Conservation (phyloP, 2,113 vertebrate species). For the Tupaia chinensis region DNA sequence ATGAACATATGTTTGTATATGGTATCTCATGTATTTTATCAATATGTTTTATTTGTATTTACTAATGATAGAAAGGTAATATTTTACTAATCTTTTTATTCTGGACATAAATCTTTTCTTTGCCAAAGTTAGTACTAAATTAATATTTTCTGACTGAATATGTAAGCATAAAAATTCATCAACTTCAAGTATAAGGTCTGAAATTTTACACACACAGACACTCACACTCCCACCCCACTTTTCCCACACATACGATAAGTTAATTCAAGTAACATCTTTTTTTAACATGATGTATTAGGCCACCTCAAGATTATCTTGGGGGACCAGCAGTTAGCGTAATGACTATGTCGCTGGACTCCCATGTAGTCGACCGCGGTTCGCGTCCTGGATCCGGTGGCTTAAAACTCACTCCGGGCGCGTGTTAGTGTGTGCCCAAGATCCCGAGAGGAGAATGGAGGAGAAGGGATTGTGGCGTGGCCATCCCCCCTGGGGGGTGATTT, state of each 20-base stretch:
- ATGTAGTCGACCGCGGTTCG: too few relatives aligned
- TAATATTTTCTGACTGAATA: constrained; percentile 10
- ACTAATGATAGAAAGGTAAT: not conserved
- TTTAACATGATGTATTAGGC: not conserved
- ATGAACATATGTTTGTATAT: not conserved
- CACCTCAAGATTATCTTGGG: not conserved
- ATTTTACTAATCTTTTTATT: constrained; percentile 36
- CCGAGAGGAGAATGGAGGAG: too few relatives aligned
- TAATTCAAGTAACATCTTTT: not conserved
- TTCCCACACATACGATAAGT: not conserved
- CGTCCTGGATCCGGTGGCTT: too few relatives aligned
- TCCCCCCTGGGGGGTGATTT: too few relatives aligned
- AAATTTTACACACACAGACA: not conserved
- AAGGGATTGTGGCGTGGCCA: too few relatives aligned
- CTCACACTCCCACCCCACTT: not conserved
- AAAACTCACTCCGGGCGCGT: too few relatives aligned
- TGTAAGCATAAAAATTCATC: constrained; percentile 20
- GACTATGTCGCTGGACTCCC: too few relatives aligned
- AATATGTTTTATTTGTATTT: not conserved
- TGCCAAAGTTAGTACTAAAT: not conserved
- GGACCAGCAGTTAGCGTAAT: too few relatives aligned
- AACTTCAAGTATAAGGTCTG: not conserved
- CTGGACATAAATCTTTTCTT: constrained; percentile 7
- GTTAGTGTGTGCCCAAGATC: too few relatives aligned
- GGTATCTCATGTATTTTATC: not conserved